Percentiles rank a stretch among this genome's conserved stretches.
Evolutionary conservation across 2,797 vertebrate species (phyloP).

Genomic region (Diceros bicornis): DNA sequence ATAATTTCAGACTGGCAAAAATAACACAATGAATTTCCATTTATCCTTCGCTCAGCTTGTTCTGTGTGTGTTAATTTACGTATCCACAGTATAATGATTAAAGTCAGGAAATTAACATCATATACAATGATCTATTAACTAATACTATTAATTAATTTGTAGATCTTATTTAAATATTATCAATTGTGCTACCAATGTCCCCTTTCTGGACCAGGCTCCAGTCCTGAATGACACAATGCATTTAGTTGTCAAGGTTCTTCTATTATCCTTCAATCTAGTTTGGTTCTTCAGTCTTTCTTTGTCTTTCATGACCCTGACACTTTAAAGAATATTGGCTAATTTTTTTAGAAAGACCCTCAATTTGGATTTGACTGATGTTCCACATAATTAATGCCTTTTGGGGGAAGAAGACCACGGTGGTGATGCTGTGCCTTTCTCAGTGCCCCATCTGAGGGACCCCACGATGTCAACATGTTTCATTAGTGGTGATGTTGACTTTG

Average conservation of each 20-base stretch:
- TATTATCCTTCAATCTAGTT: background rate
- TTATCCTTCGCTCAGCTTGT: background rate
- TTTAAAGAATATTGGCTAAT: background rate
- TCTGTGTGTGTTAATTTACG: background rate
- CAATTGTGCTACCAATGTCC: background rate
- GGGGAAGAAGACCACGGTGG: background rate
- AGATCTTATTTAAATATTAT: conserved; percentile 1
- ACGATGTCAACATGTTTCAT: background rate
- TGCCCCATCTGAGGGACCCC: background rate
- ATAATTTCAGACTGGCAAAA: background rate
- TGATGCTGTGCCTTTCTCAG: background rate
- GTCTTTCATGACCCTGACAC: background rate
- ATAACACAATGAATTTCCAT: background rate
- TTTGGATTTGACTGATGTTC: background rate
- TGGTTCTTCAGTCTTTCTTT: background rate
- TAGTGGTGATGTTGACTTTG: background rate
- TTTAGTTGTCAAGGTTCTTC: background rate
- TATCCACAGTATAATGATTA: background rate
- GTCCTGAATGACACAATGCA: background rate
- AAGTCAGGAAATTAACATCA: background rate
- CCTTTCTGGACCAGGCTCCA: background rate
- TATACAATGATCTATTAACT: background rate
- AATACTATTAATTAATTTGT: background rate
- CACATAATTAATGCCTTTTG: background rate
- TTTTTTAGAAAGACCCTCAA: background rate